These are phyloP conservation scores for Regulus satrapa DNA, from an alignment of 2,113 vertebrate genomes.

Conservation along the genomic window DNA sequence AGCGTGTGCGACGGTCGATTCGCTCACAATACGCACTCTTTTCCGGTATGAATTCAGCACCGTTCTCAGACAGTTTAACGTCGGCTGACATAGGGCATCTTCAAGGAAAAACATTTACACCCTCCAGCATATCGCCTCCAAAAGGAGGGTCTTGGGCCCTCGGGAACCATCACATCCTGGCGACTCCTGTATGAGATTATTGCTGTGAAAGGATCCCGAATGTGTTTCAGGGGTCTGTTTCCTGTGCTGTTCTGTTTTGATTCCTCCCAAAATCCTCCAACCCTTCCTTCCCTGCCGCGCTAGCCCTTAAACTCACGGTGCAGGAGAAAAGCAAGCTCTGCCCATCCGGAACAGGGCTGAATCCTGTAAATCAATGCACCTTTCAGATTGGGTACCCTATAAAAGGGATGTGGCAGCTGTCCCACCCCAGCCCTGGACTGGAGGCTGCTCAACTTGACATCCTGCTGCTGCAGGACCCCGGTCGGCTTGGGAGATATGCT, in stretches of 20 bases:
- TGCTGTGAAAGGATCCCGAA: neutral
- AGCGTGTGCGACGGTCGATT: constrained; percentile 47
- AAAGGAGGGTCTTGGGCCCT: neutral
- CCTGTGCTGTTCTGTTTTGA: neutral
- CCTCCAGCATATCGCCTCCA: neutral
- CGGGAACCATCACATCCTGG: neutral
- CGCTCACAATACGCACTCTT: constrained; percentile 27
- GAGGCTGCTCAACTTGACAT: neutral
- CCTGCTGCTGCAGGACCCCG: accelerated
- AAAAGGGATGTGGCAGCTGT: neutral
- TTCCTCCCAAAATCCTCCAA: neutral
- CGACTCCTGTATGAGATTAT: neutral
- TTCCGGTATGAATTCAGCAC: neutral
- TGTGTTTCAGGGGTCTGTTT: neutral
- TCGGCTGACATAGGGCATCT: neutral
- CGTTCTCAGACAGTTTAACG: neutral
- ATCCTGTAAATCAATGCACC: neutral
- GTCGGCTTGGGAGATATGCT: neutral
- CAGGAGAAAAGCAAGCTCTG: neutral
- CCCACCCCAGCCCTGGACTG: neutral
- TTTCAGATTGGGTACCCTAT: no score
- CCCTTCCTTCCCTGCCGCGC: neutral
- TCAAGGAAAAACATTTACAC: constrained; percentile 7
- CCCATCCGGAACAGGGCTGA: neutral
- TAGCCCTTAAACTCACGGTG: neutral